phyloP scores from a whole-genome alignment of 2,113 vertebrate genomes.

The Hydrolagus affinis region DNA sequence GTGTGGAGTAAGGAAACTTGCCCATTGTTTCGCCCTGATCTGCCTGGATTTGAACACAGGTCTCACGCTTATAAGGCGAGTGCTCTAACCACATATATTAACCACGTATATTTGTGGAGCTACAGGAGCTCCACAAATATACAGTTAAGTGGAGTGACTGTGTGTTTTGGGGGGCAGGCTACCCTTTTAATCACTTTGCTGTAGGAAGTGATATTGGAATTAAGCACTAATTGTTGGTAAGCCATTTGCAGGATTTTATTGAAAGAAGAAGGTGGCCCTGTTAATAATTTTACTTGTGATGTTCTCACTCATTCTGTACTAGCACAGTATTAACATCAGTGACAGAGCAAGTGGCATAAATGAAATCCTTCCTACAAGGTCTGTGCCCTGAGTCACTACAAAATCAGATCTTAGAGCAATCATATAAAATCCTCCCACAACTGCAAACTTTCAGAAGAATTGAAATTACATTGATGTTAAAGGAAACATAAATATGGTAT shows the following conservation, averaged over 20 bases:
- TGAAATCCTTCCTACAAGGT: not conserved
- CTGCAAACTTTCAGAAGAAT: not conserved
- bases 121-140: no score
- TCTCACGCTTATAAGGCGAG: no score
- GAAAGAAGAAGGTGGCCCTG: not conserved
- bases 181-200: no score
- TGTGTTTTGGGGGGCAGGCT: no score
- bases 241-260: not conserved
- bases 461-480: not conserved
- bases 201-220: no score
- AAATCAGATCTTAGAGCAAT: not conserved
- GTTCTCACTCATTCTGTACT: not conserved
- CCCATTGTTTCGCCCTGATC: no score
- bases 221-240: no score
- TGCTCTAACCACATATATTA: no score
- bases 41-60: no score
- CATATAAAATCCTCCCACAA: not conserved
- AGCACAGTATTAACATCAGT: not conserved
- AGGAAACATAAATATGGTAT: not conserved
- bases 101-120: no score
- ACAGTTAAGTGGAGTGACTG: no score
- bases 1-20: no score
- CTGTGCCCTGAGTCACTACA: not conserved
- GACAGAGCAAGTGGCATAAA: not conserved
- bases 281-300: not conserved